Conservation (phyloP, 1,140 invertebrate genomes). For the Steinernema khuongi region DNA sequence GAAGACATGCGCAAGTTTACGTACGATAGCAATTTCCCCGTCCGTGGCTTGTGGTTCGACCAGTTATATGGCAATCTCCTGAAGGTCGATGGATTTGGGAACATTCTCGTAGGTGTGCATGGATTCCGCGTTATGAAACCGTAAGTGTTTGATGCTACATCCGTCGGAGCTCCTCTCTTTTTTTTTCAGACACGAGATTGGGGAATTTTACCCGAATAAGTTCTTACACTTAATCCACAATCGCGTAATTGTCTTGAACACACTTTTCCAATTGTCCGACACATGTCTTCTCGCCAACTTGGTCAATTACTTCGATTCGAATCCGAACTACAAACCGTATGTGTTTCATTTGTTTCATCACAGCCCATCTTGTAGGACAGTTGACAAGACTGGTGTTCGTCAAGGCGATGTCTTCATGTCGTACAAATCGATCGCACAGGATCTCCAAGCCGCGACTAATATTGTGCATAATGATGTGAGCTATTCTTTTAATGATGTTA, state of each 20-base stretch:
- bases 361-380: slow-evolving; percentile 44
- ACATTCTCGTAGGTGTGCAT: slow-evolving; percentile 91
- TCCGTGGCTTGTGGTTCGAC: slow-evolving; percentile 96
- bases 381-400: slow-evolving; percentile 73
- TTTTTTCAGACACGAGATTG: slow-evolving; percentile 78
- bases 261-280: slow-evolving; percentile 93
- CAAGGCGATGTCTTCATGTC: slow-evolving; percentile 89
- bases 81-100: slow-evolving; percentile 88
- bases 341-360: slow-evolving; percentile 38
- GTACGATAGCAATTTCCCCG: slow-evolving; percentile 92
- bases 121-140: slow-evolving; percentile 96
- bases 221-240: slow-evolving; percentile 88
- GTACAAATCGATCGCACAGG: slow-evolving; percentile 96
- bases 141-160: slow-evolving; percentile 66
- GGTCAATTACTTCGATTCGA: slow-evolving; percentile 89
- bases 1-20: slow-evolving; percentile 82
- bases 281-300: slow-evolving; percentile 89
- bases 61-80: slow-evolving; percentile 87
- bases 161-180: slow-evolving; percentile 15
- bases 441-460: slow-evolving; percentile 86
- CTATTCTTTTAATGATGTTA: neutral
- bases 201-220: slow-evolving; percentile 94
- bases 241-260: slow-evolving; percentile 89
- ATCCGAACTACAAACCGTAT: slow-evolving; percentile 73
- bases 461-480: slow-evolving; percentile 74